Conservation (phyloP, 1,140 invertebrate species). For the Bilobella aurantiaca region DNA sequence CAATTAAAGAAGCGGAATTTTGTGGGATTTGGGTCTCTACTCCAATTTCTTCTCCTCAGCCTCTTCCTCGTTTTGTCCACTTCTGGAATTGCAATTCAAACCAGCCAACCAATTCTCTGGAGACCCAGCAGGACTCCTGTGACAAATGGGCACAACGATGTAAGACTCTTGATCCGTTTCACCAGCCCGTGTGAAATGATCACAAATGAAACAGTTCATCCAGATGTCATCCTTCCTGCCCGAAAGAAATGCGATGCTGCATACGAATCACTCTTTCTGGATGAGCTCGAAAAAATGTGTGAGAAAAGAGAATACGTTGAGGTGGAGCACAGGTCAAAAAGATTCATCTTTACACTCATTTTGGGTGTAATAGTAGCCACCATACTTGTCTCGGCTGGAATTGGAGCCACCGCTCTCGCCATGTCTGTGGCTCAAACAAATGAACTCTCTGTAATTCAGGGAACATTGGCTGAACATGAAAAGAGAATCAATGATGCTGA, state of each 20-base stretch:
- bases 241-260: conserved; percentile 8
- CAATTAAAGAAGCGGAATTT: neutral
- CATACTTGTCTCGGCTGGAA: neutral
- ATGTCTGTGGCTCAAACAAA: neutral
- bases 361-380: neutral
- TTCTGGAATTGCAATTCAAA: neutral
- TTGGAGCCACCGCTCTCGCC: neutral
- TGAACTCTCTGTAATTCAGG: neutral
- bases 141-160: conserved; percentile 12
- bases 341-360: neutral
- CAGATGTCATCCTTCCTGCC: neutral
- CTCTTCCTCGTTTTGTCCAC: neutral
- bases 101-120: conserved; percentile 17
- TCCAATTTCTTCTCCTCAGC: neutral
- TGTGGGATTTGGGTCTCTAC: neutral
- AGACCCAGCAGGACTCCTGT: conserved; percentile 11
- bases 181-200: conserved; percentile 9
- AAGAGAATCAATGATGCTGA: neutral
- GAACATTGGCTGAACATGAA: neutral
- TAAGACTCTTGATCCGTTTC: conserved; percentile 11
- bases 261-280: conserved; percentile 15
- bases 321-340: neutral
- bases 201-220: conserved; percentile 2
- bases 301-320: neutral
- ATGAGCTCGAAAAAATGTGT: conserved; percentile 15